Evolutionary conservation across 1,140 invertebrate genomes (phyloP).

Genomic region (Hesperophylax magnus): DNA sequence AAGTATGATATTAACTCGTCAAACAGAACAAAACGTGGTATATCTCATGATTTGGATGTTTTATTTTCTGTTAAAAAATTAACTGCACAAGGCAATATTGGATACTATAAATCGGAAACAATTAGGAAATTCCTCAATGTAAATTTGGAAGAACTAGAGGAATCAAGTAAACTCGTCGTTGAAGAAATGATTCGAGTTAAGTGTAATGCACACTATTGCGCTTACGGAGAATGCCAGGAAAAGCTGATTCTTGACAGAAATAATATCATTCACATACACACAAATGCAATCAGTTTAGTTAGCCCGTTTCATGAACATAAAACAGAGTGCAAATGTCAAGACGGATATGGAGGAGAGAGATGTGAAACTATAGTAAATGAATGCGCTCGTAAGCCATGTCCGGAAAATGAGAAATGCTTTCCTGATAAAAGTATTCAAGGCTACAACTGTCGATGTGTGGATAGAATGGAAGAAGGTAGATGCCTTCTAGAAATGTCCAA

Average conservation of each 20-base stretch:
- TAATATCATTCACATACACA: constrained; percentile 77
- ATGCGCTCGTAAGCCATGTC: constrained; percentile 83
- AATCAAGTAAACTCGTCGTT: constrained; percentile 79
- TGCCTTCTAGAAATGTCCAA: constrained; percentile 79
- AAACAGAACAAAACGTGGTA: constrained; percentile 53
- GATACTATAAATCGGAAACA: constrained; percentile 73
- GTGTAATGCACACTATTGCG: constrained; percentile 81
- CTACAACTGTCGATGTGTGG: constrained; percentile 84
- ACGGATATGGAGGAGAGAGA: constrained; percentile 81
- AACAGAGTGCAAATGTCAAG: constrained; percentile 85
- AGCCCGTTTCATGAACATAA: constrained; percentile 80
- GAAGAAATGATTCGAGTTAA: constrained; percentile 81
- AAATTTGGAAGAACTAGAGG: constrained; percentile 78
- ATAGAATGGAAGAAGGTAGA: constrained; percentile 77
- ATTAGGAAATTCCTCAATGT: constrained; percentile 77
- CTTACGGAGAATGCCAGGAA: constrained; percentile 84
- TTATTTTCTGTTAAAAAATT: constrained; percentile 82
- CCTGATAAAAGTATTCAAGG: constrained; percentile 78
- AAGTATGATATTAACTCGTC: neutral
- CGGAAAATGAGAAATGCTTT: constrained; percentile 80
- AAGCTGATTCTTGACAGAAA: constrained; percentile 79
- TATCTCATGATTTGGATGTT: constrained; percentile 80
- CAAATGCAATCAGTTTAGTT: constrained; percentile 87
- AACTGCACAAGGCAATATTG: constrained; percentile 59
- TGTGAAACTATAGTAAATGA: constrained; percentile 81